Base-by-base conservation (phyloP, 2,888 invertebrate genomes). In the Conistra vaccinii region DNA sequence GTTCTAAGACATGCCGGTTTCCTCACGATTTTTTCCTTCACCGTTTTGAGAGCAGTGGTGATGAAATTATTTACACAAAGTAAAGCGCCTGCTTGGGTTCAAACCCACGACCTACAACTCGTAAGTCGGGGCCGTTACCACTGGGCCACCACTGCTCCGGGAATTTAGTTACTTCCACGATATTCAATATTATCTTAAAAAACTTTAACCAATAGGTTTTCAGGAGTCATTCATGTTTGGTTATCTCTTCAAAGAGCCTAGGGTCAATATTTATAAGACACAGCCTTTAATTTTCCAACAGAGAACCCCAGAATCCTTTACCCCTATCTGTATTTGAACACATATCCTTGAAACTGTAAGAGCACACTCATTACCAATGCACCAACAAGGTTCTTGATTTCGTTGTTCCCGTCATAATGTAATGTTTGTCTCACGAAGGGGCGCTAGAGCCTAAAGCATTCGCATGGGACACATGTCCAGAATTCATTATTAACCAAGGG, bases 401-500 rank as follows among this genome's bases (percentile, higher is more conserved):
- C 76, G 73, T 76, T 76, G 80, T 80, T 65, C 67, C 42, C 57
- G 45, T 62, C 63, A 76, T 80, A 80, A 79, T 73, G 62, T 80
- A 65, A 84, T 73, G 63, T 84, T 80, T 80, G 67, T 58, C 20
- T 39, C 79, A 62, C 45, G 60, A 61, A 76, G 76, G 69, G 73
- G 55, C 62, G 69, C 60, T 42, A 45, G n/a, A 65, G 63, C 75
- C 73, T 72, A 51, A 77, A 75, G 69, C 68, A 76, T 78, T 73
- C 82, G 58, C 72, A 73, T 55, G 63, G 80, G 75, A 63, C 75
- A 76, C 69, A 83, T 73, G 76, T 66, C 69, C 48, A 73, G 76
- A 78, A 83, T 86, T 73, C 63, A 86, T 83, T 86, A 86, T 76
- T 73, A 83, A 83, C 17, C 66, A 53, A 67, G 70, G 73, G 74